These are phyloP conservation scores for Spheniscus humboldti DNA, from an alignment of 2,797 vertebrate species.

Conservation along the genomic window DNA sequence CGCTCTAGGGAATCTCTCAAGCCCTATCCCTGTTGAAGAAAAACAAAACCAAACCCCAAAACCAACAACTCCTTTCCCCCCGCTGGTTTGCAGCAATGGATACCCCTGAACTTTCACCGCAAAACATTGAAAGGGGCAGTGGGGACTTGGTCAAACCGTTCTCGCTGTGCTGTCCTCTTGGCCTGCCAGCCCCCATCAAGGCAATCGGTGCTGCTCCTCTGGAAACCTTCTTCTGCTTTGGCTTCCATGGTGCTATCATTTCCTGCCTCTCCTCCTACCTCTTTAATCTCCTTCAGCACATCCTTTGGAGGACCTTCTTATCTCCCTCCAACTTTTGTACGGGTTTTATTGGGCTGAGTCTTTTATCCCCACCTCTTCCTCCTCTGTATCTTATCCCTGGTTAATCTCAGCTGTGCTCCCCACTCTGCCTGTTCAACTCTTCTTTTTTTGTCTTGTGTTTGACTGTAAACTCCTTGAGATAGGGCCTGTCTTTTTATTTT, in stretches of 20 bases:
- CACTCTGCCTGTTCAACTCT: neutral
- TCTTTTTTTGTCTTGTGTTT: constrained; percentile 8
- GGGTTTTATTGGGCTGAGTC: neutral
- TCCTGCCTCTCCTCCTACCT: constrained; percentile 36
- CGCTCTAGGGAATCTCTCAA: constrained; percentile 49
- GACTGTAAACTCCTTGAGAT: neutral
- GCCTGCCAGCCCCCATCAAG: fast-evolving
- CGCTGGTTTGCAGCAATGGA: neutral
- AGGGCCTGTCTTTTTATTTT: constrained; percentile 10
- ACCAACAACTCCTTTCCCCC: neutral
- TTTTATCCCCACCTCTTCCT: constrained; percentile 42
- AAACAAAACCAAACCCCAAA: constrained; percentile 8
- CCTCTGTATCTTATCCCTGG: constrained; percentile 23
- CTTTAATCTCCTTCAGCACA: constrained; percentile 26
- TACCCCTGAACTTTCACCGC: neutral
- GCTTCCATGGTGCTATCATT: constrained; percentile 13
- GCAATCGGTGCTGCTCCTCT: neutral
- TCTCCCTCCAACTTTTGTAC: constrained; percentile 30
- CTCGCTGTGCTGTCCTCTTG: fast-evolving
- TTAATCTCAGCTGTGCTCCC: neutral
- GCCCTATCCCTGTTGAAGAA: neutral
- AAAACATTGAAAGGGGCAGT: neutral
- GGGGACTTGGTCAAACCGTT: neutral
- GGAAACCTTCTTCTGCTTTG: constrained; percentile 28
- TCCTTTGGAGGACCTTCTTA: constrained; percentile 53